phyloP scores from a whole-genome alignment of 1,140 invertebrate genomes.

The Leptopilina boulardi region DNA sequence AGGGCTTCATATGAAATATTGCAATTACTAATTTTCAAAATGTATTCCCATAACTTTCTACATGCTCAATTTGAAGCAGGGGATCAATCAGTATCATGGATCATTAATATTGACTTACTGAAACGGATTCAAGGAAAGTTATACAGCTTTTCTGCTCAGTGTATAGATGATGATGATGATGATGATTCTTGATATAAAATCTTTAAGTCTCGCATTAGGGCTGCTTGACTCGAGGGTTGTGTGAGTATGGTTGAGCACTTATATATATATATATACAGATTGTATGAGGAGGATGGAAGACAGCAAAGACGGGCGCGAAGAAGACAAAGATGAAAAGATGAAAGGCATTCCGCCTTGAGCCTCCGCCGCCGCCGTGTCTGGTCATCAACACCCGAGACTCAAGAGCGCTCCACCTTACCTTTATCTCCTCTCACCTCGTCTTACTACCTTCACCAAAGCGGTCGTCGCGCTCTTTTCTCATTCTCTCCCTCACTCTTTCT shows the following conservation, averaged over 20 bases:
- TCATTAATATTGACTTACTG: background rate
- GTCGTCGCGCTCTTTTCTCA: constrained; percentile 50
- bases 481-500: constrained; percentile 47
- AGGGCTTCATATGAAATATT: no score
- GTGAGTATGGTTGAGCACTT: constrained; percentile 8
- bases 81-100: background rate
- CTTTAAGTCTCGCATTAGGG: constrained; percentile 13
- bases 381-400: constrained; percentile 72
- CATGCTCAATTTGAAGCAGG: no score
- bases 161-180: background rate
- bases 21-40: no score
- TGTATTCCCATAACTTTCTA: no score
- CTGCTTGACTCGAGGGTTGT: constrained; percentile 13
- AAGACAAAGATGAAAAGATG: constrained; percentile 69
- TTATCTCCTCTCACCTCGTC: constrained; percentile 50
- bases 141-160: background rate
- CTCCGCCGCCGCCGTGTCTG: constrained; percentile 68
- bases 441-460: constrained; percentile 51
- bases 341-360: constrained; percentile 69
- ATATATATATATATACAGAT: background rate
- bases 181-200: constrained; percentile 19
- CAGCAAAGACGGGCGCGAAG: constrained; percentile 48
- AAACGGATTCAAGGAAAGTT: constrained; percentile 1
- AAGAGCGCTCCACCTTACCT: constrained; percentile 61
- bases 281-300: constrained; percentile 51